Conservation (phyloP, 2,888 invertebrate genomes). For the Desoria tigrina region DNA sequence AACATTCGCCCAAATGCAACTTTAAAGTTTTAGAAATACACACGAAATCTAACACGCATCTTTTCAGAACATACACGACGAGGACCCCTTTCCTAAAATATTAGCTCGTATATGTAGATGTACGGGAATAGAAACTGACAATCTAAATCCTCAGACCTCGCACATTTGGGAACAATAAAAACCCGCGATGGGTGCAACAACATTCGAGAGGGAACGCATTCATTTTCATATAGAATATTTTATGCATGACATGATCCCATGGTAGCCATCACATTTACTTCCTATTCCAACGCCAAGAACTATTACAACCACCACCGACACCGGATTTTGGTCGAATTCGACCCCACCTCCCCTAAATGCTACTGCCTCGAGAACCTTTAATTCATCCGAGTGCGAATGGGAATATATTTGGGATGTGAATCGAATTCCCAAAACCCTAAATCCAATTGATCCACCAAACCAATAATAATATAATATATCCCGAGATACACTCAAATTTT, state of each 20-base stretch:
- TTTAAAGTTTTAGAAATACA: too few relatives aligned
- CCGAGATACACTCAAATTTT: background rate
- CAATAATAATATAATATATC: background rate
- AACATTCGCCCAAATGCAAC: too few relatives aligned
- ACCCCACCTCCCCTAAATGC: too few relatives aligned
- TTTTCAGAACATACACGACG: background rate
- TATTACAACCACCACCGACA: too few relatives aligned
- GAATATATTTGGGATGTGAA: too few relatives aligned
- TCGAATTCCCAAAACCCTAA: background rate
- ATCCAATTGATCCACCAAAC: constrained; percentile 6
- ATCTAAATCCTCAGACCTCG: background rate
- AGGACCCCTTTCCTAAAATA: too few relatives aligned
- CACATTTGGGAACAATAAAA: constrained; percentile 11
- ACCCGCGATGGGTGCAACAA: constrained; percentile 1
- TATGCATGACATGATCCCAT: constrained; percentile 8
- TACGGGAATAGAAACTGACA: too few relatives aligned
- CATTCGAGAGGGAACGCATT: background rate
- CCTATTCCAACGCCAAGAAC: background rate
- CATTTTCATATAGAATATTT: constrained; percentile 1
- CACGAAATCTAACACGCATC: constrained; percentile 4
- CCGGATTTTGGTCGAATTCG: too few relatives aligned
- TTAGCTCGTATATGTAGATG: too few relatives aligned
- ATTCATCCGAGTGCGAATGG: too few relatives aligned
- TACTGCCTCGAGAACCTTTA: too few relatives aligned
- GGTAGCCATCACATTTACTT: background rate